These are phyloP conservation scores for Eueremaeus valkanovi DNA, from an alignment of 2,888 invertebrate genomes.

Conservation along the genomic window DNA sequence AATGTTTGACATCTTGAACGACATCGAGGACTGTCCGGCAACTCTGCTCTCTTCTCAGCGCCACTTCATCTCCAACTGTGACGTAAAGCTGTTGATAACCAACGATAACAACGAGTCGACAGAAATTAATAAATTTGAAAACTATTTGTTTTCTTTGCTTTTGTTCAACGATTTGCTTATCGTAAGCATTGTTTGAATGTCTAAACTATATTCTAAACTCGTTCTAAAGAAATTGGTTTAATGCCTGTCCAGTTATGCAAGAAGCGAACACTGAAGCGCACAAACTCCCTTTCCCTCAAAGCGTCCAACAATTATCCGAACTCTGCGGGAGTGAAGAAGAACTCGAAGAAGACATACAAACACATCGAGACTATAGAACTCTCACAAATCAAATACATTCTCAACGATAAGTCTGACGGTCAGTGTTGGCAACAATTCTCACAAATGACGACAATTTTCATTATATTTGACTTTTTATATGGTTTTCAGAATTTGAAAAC, in stretches of 20 bases:
- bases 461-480: background rate
- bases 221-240: background rate
- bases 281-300: slow-evolving; percentile 29
- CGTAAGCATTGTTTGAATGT: slow-evolving; percentile 58
- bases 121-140: slow-evolving; percentile 19
- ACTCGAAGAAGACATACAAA: slow-evolving; percentile 37
- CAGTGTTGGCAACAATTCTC: background rate
- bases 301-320: background rate
- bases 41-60: slow-evolving; percentile 58
- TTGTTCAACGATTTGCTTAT: slow-evolving; percentile 74
- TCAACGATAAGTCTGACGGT: slow-evolving; percentile 5
- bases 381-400: slow-evolving; percentile 5
- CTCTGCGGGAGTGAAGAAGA: slow-evolving; percentile 26
- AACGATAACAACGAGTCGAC: background rate
- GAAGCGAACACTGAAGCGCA: slow-evolving; percentile 39
- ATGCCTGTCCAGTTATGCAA: slow-evolving; percentile 34
- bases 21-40: slow-evolving; percentile 95
- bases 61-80: slow-evolving; percentile 41
- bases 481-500: slow-evolving; percentile 13
- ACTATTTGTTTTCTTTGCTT: slow-evolving; percentile 66
- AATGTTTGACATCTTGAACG: slow-evolving; percentile 95
- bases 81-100: slow-evolving; percentile 36
- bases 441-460: no score
- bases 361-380: slow-evolving; percentile 38
- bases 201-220: background rate